Evolutionary conservation across 2,888 invertebrate species (phyloP), one percentile per base, ranked within the genome.

Genomic region (Ptilodon capucinus): DNA sequence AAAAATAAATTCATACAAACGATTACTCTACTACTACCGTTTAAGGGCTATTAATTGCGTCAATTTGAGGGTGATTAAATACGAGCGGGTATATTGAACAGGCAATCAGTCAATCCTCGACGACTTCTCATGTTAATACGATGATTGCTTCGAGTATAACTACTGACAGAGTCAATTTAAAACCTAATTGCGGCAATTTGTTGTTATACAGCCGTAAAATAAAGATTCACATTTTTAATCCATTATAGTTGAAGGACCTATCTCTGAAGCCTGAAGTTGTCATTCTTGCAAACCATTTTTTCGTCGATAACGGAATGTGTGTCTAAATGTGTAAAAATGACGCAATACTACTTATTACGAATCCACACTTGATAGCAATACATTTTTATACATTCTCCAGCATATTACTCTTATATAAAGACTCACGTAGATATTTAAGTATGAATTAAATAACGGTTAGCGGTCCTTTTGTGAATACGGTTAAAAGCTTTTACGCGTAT

Each of bases 61-160:
- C 75, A 75, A 76, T 81, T 79, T 68, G 71, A 71, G 71, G 68
- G 67, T 75, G 73, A 79, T 81, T 75, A 79, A 79, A 78, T 74
- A 74, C 63, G 66, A 74, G 68, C 67, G 73, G 67, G 68, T 70
- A 68, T 74, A 69, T 68, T 77, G 75, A 74, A 70, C 74, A 66
- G 69, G 70, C 72, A 76, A 81, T 81, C 79, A 79, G 72, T 81
- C 82, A 82, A 79, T 76, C 75, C 69, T 68, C 71, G 72, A 74
- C 69, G 73, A 70, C 71, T 71, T 75, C 68, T 73, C 74, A 71
- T 74, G 72, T 79, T 77, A 77, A 77, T 78, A 74, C 54, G 71
- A 75, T 77, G 71, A 79, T 79, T 73, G 76, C 68, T 79, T 71
- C 63, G 71, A 69, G 64, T 57, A 58, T 47, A 50, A 63, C 64